These are phyloP conservation scores for Ditula angustiorana DNA, from an alignment of 2,888 invertebrate genomes.

Conservation along the genomic window DNA sequence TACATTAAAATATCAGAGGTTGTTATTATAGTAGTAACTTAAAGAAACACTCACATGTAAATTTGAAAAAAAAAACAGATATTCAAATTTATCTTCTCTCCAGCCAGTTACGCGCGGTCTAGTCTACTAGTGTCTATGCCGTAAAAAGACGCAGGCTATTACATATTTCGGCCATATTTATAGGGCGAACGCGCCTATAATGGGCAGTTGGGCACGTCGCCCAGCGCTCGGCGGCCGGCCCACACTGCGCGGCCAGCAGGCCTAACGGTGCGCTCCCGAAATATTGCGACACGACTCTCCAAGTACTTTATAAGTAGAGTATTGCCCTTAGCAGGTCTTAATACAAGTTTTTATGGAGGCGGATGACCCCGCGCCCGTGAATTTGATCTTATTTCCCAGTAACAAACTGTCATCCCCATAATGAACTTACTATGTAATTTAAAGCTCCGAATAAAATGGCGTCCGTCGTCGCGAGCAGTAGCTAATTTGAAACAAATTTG, in stretches of 20 bases:
- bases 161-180: conserved; percentile 32
- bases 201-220: conserved; percentile 59
- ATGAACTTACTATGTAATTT: too few species aligned
- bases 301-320: conserved; percentile 55
- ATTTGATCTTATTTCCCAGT: conserved; percentile 14
- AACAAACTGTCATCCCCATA: background rate
- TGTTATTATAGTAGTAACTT: background rate
- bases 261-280: conserved; percentile 79
- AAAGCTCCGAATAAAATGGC: too few species aligned
- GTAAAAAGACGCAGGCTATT: conserved; percentile 25
- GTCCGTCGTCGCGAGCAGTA: background rate
- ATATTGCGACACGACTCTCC: conserved; percentile 73
- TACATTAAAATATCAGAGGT: background rate
- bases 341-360: conserved; percentile 34
- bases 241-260: conserved; percentile 71
- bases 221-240: conserved; percentile 58
- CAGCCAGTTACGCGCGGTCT: conserved; percentile 1
- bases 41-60: background rate
- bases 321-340: conserved; percentile 53
- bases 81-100: too few species aligned
- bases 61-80: background rate
- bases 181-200: conserved; percentile 48
- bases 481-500: background rate
- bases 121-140: conserved; percentile 17
- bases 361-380: conserved; percentile 26